A percentile compares a stretch with the other conserved stretches of the same genome.
Conservation (phyloP, 37 sponge, comb jelly and placozoan genomes). For the Geodia barretti region DNA sequence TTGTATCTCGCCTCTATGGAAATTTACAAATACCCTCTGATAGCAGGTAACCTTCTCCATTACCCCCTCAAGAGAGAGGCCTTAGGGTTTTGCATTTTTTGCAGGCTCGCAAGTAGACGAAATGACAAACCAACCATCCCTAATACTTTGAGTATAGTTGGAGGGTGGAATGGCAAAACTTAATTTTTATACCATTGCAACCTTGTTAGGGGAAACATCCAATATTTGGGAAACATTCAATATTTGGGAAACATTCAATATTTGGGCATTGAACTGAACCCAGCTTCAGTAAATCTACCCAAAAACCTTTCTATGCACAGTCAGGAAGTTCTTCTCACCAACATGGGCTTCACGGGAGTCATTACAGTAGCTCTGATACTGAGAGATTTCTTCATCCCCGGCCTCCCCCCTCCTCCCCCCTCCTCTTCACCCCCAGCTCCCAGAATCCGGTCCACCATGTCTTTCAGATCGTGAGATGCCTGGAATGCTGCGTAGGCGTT, state of each 20-base stretch:
- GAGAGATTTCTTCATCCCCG: slow-evolving; percentile 61
- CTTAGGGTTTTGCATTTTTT: too few relatives aligned
- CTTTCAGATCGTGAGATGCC: slow-evolving; percentile 88
- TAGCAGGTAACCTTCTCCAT: too few relatives aligned
- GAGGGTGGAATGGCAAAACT: too few relatives aligned
- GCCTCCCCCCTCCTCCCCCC: slow-evolving; percentile 45
- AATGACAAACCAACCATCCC: too few relatives aligned
- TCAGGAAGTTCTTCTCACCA: slow-evolving; percentile 40
- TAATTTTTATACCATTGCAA: too few relatives aligned
- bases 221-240: too few relatives aligned
- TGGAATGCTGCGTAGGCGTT: slow-evolving; percentile 96
- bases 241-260: background rate
- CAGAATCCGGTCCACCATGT: slow-evolving; percentile 81
- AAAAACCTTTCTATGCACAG: background rate
- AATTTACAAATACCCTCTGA: too few relatives aligned
- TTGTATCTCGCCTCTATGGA: too few relatives aligned
- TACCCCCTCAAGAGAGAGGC: too few relatives aligned
- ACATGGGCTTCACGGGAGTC: slow-evolving; percentile 98
- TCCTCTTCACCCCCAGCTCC: slow-evolving; percentile 1
- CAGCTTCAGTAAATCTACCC: background rate
- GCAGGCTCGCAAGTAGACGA: too few relatives aligned
- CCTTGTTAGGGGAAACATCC: too few relatives aligned
- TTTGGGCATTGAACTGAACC: background rate
- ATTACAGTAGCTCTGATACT: slow-evolving; percentile 80
- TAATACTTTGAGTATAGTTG: too few relatives aligned